These are phyloP conservation scores for Hydra vulgaris DNA, from an alignment of 30 jellyfish, hydroid and myxozoan genomes.

Conservation along the genomic window DNA sequence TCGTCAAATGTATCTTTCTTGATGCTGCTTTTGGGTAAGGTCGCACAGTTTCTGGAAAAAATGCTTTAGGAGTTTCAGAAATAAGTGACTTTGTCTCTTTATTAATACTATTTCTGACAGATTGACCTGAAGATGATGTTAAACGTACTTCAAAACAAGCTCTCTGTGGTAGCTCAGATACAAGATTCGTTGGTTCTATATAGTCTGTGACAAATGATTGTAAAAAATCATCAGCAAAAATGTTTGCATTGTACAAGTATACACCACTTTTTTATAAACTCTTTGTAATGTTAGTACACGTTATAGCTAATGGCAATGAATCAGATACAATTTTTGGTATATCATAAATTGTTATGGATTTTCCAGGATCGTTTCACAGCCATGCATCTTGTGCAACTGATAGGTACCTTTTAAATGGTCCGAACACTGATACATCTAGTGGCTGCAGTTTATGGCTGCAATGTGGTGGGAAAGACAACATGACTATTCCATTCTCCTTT, in stretches of 20 bases:
- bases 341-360: not conserved
- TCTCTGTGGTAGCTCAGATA: not conserved
- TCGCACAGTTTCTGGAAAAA: not conserved
- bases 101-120: not conserved
- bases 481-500: not conserved
- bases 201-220: not conserved
- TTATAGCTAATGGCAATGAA: not conserved
- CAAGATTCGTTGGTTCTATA: not conserved
- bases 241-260: not conserved
- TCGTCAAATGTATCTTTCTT: not conserved
- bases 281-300: not conserved
- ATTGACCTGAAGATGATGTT: not conserved
- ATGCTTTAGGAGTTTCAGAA: not conserved
- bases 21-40: not conserved
- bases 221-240: not conserved
- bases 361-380: not conserved
- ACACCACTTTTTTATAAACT: not conserved
- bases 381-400: not conserved
- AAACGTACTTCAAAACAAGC: not conserved
- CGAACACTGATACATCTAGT: not conserved
- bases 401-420: not conserved
- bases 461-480: not conserved
- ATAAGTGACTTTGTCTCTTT: not conserved
- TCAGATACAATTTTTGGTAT: not conserved
- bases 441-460: not conserved